Conservation (phyloP, 2,888 invertebrate genomes). For the Pteria penguin region DNA sequence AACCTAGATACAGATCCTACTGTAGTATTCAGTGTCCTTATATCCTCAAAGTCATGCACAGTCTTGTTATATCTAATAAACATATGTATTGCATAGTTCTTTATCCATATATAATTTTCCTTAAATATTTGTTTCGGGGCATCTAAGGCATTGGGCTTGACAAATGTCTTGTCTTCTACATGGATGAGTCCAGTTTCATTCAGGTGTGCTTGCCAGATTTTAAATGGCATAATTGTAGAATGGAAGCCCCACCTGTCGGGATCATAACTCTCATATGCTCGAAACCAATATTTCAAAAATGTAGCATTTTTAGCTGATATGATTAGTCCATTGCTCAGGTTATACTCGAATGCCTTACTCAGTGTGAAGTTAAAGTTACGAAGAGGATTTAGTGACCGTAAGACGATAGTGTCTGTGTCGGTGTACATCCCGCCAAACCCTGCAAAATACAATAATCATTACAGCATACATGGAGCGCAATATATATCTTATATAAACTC, state of each 20-base stretch:
- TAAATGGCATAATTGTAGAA: constrained; percentile 58
- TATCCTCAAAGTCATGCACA: constrained; percentile 13
- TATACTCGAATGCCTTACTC: constrained; percentile 62
- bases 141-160: constrained; percentile 52
- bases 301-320: constrained; percentile 59
- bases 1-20: constrained; percentile 44
- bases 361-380: constrained; percentile 63
- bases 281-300: constrained; percentile 68
- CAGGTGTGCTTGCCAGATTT: constrained; percentile 48
- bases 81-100: constrained; percentile 71
- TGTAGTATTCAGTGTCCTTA: constrained; percentile 29
- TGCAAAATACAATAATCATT: too few relatives aligned
- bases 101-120: constrained; percentile 53
- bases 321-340: constrained; percentile 70
- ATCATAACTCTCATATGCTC: constrained; percentile 60
- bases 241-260: constrained; percentile 60
- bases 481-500: too few relatives aligned
- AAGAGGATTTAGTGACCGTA: constrained; percentile 43
- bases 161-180: constrained; percentile 55
- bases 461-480: too few relatives aligned
- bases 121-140: constrained; percentile 49
- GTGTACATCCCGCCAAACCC: constrained; percentile 11
- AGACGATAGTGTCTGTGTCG: constrained; percentile 4
- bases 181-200: constrained; percentile 49
- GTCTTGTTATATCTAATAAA: constrained; percentile 41